phyloP scores from a whole-genome alignment of 2,113 vertebrate genomes.

The Beaufortia kweichowensis region DNA sequence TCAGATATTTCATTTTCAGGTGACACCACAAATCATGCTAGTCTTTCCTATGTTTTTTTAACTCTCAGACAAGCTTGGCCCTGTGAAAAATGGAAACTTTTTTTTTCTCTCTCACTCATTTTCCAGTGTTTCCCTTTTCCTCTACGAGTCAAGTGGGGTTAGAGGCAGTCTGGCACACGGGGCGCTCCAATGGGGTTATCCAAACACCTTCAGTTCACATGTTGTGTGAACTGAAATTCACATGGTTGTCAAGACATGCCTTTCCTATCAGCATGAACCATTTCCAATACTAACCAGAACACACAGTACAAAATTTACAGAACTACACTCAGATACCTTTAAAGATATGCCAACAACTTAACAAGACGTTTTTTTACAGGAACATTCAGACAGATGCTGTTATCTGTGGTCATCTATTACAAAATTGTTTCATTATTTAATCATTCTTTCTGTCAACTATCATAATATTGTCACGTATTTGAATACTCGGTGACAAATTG shows the following conservation, averaged over 20 bases:
- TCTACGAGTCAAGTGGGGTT: background rate
- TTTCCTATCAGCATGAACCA: slow-evolving; percentile 44
- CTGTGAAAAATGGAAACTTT: background rate
- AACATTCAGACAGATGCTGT: too few relatives aligned
- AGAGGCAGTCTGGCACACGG: background rate
- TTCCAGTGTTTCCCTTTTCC: background rate
- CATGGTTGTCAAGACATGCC: slow-evolving; percentile 50
- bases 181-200: background rate
- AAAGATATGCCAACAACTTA: too few relatives aligned
- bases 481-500: too few relatives aligned
- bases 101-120: background rate
- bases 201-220: background rate
- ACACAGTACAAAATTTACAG: slow-evolving; percentile 16
- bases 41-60: background rate
- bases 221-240: slow-evolving; percentile 40
- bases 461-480: too few relatives aligned
- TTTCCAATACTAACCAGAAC: too few relatives aligned
- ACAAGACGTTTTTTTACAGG: too few relatives aligned
- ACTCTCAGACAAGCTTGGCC: background rate
- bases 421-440: too few relatives aligned
- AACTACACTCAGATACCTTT: too few relatives aligned
- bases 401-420: too few relatives aligned
- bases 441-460: too few relatives aligned
- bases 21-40: background rate
- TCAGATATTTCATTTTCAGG: too few relatives aligned